Base-by-base conservation (phyloP, 2,888 invertebrate genomes). In the Bimastos eiseni region DNA sequence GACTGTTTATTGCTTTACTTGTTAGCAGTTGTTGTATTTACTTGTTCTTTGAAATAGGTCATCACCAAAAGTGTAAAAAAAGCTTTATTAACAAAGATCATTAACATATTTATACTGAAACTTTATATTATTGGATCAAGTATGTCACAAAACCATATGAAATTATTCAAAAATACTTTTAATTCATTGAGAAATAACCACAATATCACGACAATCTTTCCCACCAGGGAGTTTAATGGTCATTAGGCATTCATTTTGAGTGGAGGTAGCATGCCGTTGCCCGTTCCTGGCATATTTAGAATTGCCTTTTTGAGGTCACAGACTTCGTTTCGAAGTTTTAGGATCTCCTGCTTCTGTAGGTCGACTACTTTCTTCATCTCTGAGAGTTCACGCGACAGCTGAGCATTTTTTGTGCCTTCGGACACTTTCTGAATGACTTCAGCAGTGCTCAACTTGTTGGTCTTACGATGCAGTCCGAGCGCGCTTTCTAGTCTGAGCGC, bases 371-470 rank as follows among this genome's bases (percentile, higher is more conserved):
- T 94, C 84, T 95, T 94, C 91, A 95, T 95, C 91, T 96, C 96
- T 92, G 96, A 96, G 24, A 97, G 95, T 93, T 96, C 97, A 83
- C 96, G 96, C 92, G 96, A 96, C 8, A 97, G 86, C 86, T 86
- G 38, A 55, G 96, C 96, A 37, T 96, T 94, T 90, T 94, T 94
- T 17, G 94, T 94, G 49, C 94, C 94, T 91, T 92, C 95, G 0
- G 97, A 96, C 70, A 96, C 96, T 86, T 96, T 94, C 86, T 86
- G 86, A 37, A 86, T 86, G 6, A 86, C 86, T 36, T 86, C 86
- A 19, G 86, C 86, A 1, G 86, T 86, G 86, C 86, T 86, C 86
- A 86, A 8, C 34, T 86, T 86, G 86, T 86, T 86, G 36, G 1
- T 37, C 86, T 86, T 86, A 86, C 86, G 86, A 36, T 90, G 44